Percentiles rank a stretch among this genome's conserved stretches.
These are phyloP conservation scores for Taeniopygia guttata DNA, from an alignment of 2,797 vertebrate species.

Conservation along the genomic window DNA sequence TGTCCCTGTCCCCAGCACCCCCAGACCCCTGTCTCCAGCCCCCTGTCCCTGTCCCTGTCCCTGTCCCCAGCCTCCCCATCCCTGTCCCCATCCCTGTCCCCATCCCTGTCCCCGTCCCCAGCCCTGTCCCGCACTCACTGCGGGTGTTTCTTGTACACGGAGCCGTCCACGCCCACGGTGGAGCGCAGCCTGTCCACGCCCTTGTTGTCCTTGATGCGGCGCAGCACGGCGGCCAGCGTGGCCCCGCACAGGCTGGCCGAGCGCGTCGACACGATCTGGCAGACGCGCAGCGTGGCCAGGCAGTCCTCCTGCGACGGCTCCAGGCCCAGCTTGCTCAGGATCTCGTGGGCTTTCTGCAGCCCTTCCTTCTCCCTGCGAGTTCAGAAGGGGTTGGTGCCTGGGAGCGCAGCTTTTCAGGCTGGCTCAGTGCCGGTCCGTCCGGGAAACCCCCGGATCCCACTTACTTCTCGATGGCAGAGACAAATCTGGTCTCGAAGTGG, in stretches of 20 bases:
- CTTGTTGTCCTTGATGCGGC: slow-evolving; percentile 93
- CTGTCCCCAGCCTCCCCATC: neutral
- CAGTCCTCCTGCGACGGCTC: slow-evolving; percentile 87
- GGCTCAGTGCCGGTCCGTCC: neutral
- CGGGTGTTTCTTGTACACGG: slow-evolving; percentile 94
- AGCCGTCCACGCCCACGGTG: slow-evolving; percentile 90
- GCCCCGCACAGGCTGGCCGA: slow-evolving; percentile 90
- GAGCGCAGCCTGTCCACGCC: slow-evolving; percentile 83
- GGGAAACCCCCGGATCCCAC: neutral
- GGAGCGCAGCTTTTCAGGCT: fast-evolving
- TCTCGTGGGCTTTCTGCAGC: slow-evolving; percentile 78
- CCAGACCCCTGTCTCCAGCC: too few species aligned
- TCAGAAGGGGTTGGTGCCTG: neutral
- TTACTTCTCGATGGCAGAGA: slow-evolving; percentile 89
- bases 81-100: too few species aligned
- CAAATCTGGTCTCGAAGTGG: slow-evolving; percentile 84
- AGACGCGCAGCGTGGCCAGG: slow-evolving; percentile 84
- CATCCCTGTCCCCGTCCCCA: too few species aligned
- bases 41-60: too few species aligned
- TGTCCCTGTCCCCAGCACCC: too few species aligned
- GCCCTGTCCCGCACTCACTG: too few species aligned
- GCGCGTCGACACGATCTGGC: slow-evolving; percentile 90
- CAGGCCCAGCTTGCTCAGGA: slow-evolving; percentile 83
- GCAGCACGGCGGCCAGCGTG: slow-evolving; percentile 83
- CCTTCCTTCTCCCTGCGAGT: slow-evolving; percentile 85